Evolutionary conservation across 2,797 vertebrate species (phyloP), one percentile per base, ranked within the genome.

Genomic region (Macrochelys suwanniensis): DNA sequence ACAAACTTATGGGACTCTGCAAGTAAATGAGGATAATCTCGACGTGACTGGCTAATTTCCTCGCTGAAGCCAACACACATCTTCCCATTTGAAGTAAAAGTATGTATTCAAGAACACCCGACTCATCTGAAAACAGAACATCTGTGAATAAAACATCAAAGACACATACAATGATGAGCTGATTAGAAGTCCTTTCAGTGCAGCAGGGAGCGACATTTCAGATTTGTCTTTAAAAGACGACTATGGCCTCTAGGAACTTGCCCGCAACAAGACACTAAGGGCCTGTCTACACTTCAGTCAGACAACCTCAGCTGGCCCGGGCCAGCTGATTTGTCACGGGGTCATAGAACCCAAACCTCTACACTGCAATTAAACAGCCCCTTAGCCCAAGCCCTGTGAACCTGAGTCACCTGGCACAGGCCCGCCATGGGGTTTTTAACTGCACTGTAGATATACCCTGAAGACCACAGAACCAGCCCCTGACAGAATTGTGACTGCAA

Each of bases 221-320:
- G 9, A 76, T 45, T 87, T 68, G 37, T 80, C 81, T 53, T 85
- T 50, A 90, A 92, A 92, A 96, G 42, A 87, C 79, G 95, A 87
- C 1, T 0, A 59, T 57, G 88, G 93, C 78, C 78, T 87, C 93
- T 95, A 89, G 86, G 92, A 86, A 82, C 49, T 5, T 84, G 82
- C 61, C 49, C 85, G 57, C 91, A 82, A 49, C 33, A 83, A 84
- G 71, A 85, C 37, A 16, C 9, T 61, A 61, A 61, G 61, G 7
- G 16, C 4, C n/a, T 33, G 33, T 19, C 61, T n/a, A 65, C 16
- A 65, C 31, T 65, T 33, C 61, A n/a, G 33, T 65, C 33, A 65
- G 16, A n/a, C 33, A 65, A n/a, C 33, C 15, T 17, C 61, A 65
- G 16, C 59, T 16, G 59, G 15, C 59, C 59, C 6, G 13, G 59